phyloP scores from a whole-genome alignment of 2,113 vertebrate genomes.

The Rhea americana region DNA sequence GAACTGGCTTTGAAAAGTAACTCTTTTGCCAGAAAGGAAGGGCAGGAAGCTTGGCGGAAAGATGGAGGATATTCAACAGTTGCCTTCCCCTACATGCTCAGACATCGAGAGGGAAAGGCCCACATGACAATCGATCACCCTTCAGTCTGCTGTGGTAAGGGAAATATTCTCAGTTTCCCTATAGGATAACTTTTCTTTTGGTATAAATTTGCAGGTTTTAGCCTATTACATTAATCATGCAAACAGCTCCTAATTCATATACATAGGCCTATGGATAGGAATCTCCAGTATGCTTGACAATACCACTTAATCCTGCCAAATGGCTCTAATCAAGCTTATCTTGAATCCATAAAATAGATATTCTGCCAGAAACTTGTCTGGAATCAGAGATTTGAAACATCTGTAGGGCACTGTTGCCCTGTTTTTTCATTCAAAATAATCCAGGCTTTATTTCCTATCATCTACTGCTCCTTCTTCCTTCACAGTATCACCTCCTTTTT shows the following conservation, averaged over 20 bases:
- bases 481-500: not conserved
- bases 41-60: not conserved
- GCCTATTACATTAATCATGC: not conserved
- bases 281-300: not conserved
- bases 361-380: not conserved
- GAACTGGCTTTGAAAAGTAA: not conserved
- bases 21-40: not conserved
- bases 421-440: slow-evolving; percentile 6
- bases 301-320: not conserved
- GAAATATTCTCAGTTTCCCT: not conserved
- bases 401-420: fast-evolving
- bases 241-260: not conserved
- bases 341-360: not conserved
- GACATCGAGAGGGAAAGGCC: not conserved
- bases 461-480: not conserved
- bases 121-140: not conserved
- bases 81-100: not conserved
- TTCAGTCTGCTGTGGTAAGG: not conserved
- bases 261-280: fast-evolving
- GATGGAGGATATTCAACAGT: not conserved
- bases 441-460: not conserved
- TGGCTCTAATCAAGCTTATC: not conserved
- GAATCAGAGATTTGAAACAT: not conserved
- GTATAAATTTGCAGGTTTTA: not conserved
- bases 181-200: not conserved